Base-by-base conservation (phyloP, 2,113 vertebrate species). In the Odontesthes bonariensis region DNA sequence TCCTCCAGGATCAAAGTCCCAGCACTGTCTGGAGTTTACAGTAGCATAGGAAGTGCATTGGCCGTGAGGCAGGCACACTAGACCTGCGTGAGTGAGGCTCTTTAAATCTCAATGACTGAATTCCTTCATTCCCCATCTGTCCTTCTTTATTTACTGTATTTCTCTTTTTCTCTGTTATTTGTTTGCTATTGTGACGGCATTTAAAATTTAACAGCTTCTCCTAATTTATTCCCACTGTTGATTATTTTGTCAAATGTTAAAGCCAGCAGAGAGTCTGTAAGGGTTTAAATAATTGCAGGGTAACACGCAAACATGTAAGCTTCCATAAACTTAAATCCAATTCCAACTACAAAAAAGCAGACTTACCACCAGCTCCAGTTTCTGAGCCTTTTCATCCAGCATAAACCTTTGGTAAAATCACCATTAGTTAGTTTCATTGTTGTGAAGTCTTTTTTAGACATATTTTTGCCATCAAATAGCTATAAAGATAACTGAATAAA, bases 11-110 rank as follows among this genome's bases (percentile, higher is more conserved):
- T 92, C 69, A 88, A 91, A 90, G 82, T 32, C 65, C 52, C 73
- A 42, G 72, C 61, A 20, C 70, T 67, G 83, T 81, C 64, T 77
- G 66, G 49, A 72, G 76, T 90, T 91, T 85, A 83, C 88, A 89
- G 90, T 86, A 89, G 87, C 76, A 71, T 40, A 78, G 85, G 86
- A 87, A 88, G 81, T 82, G 79, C 63, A 52, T 73, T 86, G 86
- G 83, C 88, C 69, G 66, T 82, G 72, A 89, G 90, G 79, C 85
- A 88, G 71, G 31, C 32, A 38, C 69, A 67, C 60, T 38, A 69
- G 78, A 70, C 83, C 66, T 83, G 85, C 79, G 80, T 90, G 89
- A 87, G 89, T 81, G 46, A 84, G 53, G 22, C 81, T 88, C 76
- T 83, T 91, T 87, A 87, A 86, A 71, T 74, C 38, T 75, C 69